A percentile compares a stretch with the other conserved stretches of the same genome.
Conservation (phyloP, 2,888 invertebrate genomes). For the Tromatobia lineatoria region DNA sequence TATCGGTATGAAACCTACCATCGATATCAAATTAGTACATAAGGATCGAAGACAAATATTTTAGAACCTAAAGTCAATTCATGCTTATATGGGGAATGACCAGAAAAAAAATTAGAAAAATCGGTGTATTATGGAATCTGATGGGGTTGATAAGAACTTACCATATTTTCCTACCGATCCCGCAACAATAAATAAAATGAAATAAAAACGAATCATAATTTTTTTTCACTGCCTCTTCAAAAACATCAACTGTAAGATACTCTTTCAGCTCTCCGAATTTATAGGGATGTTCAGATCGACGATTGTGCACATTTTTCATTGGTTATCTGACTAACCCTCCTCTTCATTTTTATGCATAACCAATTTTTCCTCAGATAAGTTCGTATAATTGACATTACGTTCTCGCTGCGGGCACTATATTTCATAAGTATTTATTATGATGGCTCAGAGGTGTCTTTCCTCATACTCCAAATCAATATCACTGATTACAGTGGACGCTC, state of each 20-base stretch:
- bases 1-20: neutral
- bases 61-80: too few species aligned
- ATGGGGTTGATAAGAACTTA: neutral
- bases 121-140: neutral
- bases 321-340: neutral
- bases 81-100: too few species aligned
- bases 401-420: neutral
- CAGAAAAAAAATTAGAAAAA: too few species aligned
- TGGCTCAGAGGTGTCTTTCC: neutral
- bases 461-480: too few species aligned
- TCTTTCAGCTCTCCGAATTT: neutral
- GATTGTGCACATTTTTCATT: neutral
- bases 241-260: neutral
- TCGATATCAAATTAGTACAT: neutral
- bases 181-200: neutral
- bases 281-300: neutral
- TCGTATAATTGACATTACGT: neutral
- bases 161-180: neutral
- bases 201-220: neutral
- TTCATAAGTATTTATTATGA: neutral
- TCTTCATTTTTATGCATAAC: neutral
- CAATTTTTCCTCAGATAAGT: neutral
- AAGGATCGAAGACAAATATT: neutral
- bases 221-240: neutral
- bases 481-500: too few species aligned